Evolutionary conservation across 1,140 invertebrate species (phyloP), one percentile per base, ranked within the genome.

Genomic region (Fopius arisanus): DNA sequence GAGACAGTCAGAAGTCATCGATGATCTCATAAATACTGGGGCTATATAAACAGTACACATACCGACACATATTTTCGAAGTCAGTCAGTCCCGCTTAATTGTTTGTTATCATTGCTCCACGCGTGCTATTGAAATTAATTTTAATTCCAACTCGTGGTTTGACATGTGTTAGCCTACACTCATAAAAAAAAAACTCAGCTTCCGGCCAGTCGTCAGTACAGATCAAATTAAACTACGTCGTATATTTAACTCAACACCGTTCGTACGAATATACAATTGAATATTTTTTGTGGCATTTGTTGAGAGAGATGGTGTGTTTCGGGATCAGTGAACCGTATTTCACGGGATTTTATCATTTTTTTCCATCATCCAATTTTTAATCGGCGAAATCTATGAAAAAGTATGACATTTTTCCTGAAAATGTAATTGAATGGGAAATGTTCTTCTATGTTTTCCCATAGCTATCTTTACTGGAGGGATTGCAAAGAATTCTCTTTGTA

Each of bases 81-180:
- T 3, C 29, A 33, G n/a, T 41, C 23, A 28, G 54, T 23, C 54
- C 29, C 31, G 26, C 71, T 87, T 87, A 86, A 87, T 87, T 87
- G 86, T 86, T 87, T 87, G 86, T 87, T 87, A 87, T 87, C 84
- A 87, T 88, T 85, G 82, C 82, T 80, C 80, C 81, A 82, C 82
- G 84, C 84, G 84, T 84, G 86, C 87, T 87, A 87, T 88, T 87
- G 85, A 87, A 87, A 87, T 87, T 87, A 87, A 88, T 87, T 84
- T 85, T 86, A 87, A 88, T 87, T 83, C 80, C 81, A 81, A 81
- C 75, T 75, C 10, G 10, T 37, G 51, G n/a, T 19, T 33, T 19
- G 19, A 31, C 23, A 68, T 51, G 40, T 70, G 48, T 51, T 69
- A 69, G 28, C 19, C 54, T 23, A 29, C 19, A 21, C 54, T n/a